phyloP scores from a whole-genome alignment of 1,140 invertebrate species.

The Metopolophium dirhodum region DNA sequence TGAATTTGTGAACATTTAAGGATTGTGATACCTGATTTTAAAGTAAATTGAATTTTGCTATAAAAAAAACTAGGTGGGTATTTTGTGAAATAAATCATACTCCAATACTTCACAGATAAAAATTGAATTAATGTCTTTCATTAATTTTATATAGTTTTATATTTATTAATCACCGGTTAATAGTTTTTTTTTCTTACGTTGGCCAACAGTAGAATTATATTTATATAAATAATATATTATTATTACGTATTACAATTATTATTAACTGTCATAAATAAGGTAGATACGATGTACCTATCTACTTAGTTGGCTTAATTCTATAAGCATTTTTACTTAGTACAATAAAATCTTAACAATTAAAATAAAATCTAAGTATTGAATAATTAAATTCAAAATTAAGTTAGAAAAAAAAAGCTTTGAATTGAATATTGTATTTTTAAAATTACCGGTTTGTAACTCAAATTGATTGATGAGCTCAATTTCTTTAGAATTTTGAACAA shows the following conservation, averaged over 20 bases:
- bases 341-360: not conserved
- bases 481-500: constrained; percentile 81
- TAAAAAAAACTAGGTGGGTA: not conserved
- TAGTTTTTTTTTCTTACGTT: not conserved
- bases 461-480: constrained; percentile 77
- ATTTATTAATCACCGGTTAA: not conserved
- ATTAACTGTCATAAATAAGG: not conserved
- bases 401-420: not conserved
- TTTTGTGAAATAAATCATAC: not conserved
- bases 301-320: not conserved
- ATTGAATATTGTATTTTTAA: not conserved
- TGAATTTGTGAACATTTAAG: not conserved
- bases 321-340: too few species aligned
- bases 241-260: not conserved
- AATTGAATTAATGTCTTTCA: not conserved
- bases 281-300: not conserved
- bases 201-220: not conserved
- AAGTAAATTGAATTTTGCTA: not conserved
- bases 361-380: not conserved
- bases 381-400: not conserved
- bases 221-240: not conserved
- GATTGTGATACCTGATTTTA: not conserved
- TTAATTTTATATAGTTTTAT: too few species aligned
- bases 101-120: not conserved
- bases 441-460: constrained; percentile 63